Evolutionary conservation across 2,888 invertebrate genomes (phyloP).

Genomic region (Lithophane ornitopus): DNA sequence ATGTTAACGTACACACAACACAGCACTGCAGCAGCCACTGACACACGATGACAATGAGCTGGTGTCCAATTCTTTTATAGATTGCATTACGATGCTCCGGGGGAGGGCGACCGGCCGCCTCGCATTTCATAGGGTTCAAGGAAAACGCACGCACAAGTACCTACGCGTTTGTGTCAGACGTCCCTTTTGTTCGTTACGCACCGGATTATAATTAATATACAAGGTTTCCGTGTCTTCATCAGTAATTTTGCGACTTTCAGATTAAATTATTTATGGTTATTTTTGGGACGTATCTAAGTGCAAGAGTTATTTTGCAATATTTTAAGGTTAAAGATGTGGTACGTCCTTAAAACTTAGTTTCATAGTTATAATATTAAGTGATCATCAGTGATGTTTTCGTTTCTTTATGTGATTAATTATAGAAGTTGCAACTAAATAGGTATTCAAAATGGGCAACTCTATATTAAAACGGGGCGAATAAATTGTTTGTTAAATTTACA

Average conservation of each 20-base stretch:
- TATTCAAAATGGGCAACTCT: neutral
- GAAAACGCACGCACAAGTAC: constrained; percentile 64
- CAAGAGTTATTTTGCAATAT: neutral
- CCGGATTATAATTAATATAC: constrained; percentile 27
- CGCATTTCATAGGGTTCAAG: constrained; percentile 75
- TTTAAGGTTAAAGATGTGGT: neutral
- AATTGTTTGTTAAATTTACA: neutral
- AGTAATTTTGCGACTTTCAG: neutral
- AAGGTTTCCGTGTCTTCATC: constrained; percentile 28
- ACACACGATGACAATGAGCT: constrained; percentile 84
- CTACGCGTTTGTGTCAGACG: constrained; percentile 20
- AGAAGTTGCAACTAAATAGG: no score
- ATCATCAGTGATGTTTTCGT: neutral
- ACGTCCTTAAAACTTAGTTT: neutral
- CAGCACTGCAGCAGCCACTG: constrained; percentile 86
- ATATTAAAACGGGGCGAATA: constrained; percentile 9
- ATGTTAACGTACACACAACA: constrained; percentile 84
- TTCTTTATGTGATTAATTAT: neutral
- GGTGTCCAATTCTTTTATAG: constrained; percentile 87
- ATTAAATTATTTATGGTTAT: no score
- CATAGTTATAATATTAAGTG: neutral
- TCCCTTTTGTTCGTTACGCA: constrained; percentile 44
- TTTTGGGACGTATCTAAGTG: neutral
- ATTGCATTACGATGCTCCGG: constrained; percentile 79
- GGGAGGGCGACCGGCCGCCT: constrained; percentile 80